These are phyloP conservation scores for Formica exsecta DNA, from an alignment of 1,140 invertebrate species.

Conservation along the genomic window DNA sequence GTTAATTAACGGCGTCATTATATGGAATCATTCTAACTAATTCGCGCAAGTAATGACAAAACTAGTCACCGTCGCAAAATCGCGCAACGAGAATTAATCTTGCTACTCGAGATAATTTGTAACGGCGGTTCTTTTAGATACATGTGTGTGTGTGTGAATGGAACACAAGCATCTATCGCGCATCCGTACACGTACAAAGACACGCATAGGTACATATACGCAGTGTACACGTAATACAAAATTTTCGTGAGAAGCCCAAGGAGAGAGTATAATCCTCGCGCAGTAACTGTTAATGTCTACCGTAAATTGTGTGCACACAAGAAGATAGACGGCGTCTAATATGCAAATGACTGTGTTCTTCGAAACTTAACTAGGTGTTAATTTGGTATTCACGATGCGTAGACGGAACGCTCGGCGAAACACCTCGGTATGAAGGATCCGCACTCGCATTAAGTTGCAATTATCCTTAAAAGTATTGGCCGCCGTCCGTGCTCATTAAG, in stretches of 20 bases:
- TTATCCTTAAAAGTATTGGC: slow-evolving; percentile 49
- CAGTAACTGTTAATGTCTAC: slow-evolving; percentile 49
- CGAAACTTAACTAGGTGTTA: slow-evolving; percentile 70
- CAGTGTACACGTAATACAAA: not conserved
- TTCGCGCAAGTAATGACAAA: not conserved
- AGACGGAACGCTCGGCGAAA: slow-evolving; percentile 2
- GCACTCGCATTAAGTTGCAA: slow-evolving; percentile 20
- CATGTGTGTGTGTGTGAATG: not conserved
- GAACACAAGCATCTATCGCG: not conserved
- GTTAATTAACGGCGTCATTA: slow-evolving; percentile 7
- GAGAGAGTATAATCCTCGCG: not conserved
- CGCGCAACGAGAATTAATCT: not conserved
- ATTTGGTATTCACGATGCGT: slow-evolving; percentile 74
- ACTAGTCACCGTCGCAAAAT: not conserved
- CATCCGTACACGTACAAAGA: too few relatives aligned
- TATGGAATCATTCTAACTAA: not conserved
- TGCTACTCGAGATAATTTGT: slow-evolving; percentile 14
- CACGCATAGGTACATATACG: too few relatives aligned
- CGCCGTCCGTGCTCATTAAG: not conserved
- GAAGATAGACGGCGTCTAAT: slow-evolving; percentile 49
- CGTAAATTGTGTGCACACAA: slow-evolving; percentile 54
- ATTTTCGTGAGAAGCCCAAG: not conserved
- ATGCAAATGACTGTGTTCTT: slow-evolving; percentile 68
- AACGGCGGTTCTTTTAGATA: not conserved
- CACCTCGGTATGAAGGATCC: slow-evolving; percentile 58